These are phyloP conservation scores for Oreochromis grahami DNA, from an alignment of 2,797 vertebrate species.

Conservation along the genomic window DNA sequence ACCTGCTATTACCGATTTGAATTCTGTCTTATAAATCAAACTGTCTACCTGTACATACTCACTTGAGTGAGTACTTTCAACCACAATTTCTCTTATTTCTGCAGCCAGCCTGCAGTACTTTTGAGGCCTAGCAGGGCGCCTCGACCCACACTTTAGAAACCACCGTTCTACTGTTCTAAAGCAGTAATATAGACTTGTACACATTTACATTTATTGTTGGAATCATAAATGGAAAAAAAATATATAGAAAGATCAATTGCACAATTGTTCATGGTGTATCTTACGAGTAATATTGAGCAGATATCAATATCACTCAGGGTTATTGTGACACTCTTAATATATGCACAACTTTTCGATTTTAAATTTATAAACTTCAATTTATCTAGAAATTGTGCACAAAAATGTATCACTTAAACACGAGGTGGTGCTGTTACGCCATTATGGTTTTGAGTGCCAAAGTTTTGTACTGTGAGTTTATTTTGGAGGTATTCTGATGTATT, in stretches of 20 bases:
- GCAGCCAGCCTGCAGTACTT: background rate
- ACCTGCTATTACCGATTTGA: background rate
- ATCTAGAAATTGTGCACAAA: background rate
- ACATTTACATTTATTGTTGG: background rate
- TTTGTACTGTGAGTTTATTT: background rate
- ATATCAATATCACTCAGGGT: background rate
- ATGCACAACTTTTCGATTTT: background rate
- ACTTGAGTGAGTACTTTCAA: background rate
- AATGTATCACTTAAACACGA: background rate
- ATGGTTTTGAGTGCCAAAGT: background rate
- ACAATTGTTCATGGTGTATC: background rate
- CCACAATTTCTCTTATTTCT: background rate
- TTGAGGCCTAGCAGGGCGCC: background rate
- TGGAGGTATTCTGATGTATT: background rate
- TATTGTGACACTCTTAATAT: background rate
- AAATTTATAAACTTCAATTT: background rate
- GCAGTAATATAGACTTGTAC: background rate
- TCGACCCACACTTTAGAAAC: background rate
- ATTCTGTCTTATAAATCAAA: background rate
- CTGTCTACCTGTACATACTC: background rate
- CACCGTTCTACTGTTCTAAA: background rate
- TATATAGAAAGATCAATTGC: background rate
- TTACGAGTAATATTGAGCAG: background rate
- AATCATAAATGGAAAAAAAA: background rate
- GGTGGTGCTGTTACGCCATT: slow-evolving; percentile 7